Evolutionary conservation across 2,113 vertebrate genomes (phyloP), one percentile per base, ranked within the genome.

Genomic region (Xenus cinereus): DNA sequence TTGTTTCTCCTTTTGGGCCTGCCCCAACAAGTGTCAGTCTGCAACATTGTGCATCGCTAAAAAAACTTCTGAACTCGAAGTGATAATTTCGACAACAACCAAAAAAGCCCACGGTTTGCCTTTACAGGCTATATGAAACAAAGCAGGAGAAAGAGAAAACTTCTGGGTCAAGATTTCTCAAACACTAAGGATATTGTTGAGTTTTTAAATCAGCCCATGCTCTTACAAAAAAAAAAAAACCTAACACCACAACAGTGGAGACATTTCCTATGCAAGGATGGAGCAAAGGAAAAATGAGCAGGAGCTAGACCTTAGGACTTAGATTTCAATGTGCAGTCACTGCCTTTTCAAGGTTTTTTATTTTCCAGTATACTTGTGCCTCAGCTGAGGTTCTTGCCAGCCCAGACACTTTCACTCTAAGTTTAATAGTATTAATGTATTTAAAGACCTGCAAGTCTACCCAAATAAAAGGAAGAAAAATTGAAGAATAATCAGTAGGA

Each of bases 261-360:
- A 82, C 5, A 37, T 57, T 62, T 54, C 48, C 43, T 53, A 11
- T 4, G 7, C 50, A 89, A 91, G 27, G 26, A 89, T 33, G 19
- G 10, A 20, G 10, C 32, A 64, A 79, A 75, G 46, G 35, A 67
- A 64, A 68, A 86, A 21, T 3, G 4, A 87, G 53, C 30, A 73
- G 45, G 24, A 87, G 54, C 4, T 51, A 73, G 37, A 87, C 46
- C 14, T 89, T 46, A 41, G 45, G 48, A 74, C 18, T 90, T 77
- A 15, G 30, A 14, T 88, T 20, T 71, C 83, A 27, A 56, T 0
- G 0, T 32, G 15, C 0, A 0, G 23, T 59, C 68, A 74, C 14
- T 27, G 57, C 12, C 39, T 51, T 67, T 18, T 21, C 0, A 6
- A 84, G 64, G 28, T 20, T 73, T 95, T 67, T 63, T n/a, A 57